Evolutionary conservation across 37 sponge, comb jelly and placozoan genomes (phyloP).

Genomic region (Lycopodina hypogea): DNA sequence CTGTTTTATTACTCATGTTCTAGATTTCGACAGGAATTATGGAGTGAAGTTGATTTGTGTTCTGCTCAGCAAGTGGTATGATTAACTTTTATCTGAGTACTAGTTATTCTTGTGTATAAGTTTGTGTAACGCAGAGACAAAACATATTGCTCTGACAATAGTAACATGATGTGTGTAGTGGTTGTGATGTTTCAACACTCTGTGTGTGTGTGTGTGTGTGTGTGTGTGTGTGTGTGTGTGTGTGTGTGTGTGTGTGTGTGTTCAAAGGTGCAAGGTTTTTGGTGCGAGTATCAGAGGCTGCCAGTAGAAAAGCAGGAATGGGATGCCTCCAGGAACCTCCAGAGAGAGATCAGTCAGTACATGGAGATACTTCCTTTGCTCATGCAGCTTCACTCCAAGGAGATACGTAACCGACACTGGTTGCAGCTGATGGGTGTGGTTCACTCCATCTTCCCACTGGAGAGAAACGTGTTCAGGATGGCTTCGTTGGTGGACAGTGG

Average conservation of each 20-base stretch:
- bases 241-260: background rate
- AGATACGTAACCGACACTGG: slow-evolving; percentile 88
- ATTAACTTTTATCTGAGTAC: background rate
- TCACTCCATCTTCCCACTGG: slow-evolving; percentile 81
- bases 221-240: background rate
- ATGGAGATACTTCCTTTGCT: slow-evolving; percentile 73
- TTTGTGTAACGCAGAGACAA: too few relatives aligned
- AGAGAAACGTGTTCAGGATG: slow-evolving; percentile 81
- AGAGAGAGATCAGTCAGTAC: slow-evolving; percentile 56
- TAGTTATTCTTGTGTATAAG: background rate
- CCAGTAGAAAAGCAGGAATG: slow-evolving; percentile 78
- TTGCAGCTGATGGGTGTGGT: slow-evolving; percentile 84
- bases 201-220: too few relatives aligned
- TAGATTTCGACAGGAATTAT: slow-evolving; percentile 79
- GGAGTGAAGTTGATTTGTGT: slow-evolving; percentile 83
- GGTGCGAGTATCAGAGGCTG: slow-evolving; percentile 60
- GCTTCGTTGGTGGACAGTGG: slow-evolving; percentile 72
- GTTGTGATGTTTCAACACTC: background rate
- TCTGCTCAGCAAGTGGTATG: slow-evolving; percentile 48
- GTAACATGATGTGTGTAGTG: background rate
- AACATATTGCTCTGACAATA: too few relatives aligned
- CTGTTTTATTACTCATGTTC: too few relatives aligned
- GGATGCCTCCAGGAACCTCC: slow-evolving; percentile 78
- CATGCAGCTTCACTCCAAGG: slow-evolving; percentile 72
- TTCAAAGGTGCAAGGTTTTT: slow-evolving; percentile 58